Evolutionary conservation across 2,888 invertebrate species (phyloP).

Genomic region (Neoitamus cyanurus): DNA sequence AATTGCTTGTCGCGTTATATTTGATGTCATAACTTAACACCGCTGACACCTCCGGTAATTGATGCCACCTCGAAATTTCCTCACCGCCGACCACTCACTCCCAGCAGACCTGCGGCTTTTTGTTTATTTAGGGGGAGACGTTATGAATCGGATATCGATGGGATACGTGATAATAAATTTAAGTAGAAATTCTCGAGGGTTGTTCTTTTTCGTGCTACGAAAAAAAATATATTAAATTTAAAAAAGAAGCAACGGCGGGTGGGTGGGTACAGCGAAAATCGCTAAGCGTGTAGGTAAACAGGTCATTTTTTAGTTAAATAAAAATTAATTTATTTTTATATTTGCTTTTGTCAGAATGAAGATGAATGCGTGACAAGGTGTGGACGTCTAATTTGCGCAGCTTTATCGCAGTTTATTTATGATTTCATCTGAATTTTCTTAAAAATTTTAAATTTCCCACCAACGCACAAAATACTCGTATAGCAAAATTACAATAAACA

Average conservation of each 20-base stretch:
- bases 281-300: not conserved
- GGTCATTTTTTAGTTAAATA: not conserved
- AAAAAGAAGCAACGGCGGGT: not conserved
- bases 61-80: not conserved
- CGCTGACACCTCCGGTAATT: not conserved
- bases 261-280: not conserved
- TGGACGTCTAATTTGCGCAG: not conserved
- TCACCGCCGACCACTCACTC: not conserved
- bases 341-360: not conserved
- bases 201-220: not conserved
- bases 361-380: not conserved
- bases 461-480: not conserved
- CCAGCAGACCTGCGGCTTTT: not conserved
- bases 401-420: not conserved
- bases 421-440: not conserved
- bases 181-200: not conserved
- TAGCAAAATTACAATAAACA: not conserved
- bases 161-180: not conserved
- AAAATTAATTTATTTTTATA: not conserved
- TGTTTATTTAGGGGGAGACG: not conserved
- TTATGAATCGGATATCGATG: conserved; percentile 1
- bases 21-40: not conserved
- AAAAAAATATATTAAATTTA: not conserved
- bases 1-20: not conserved
- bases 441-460: not conserved